phyloP scores from a whole-genome alignment of 1,140 invertebrate species.

The Atta texana region DNA sequence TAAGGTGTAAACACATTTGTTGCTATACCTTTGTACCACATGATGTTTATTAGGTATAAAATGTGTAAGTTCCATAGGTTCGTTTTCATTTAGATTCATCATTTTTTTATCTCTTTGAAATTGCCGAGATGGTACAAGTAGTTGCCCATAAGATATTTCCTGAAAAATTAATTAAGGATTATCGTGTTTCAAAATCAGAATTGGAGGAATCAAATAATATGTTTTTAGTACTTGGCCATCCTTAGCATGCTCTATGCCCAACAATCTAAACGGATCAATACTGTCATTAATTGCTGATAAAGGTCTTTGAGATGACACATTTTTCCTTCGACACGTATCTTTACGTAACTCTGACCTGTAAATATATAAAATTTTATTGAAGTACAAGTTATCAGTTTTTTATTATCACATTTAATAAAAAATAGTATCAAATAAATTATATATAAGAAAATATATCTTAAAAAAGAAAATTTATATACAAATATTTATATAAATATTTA shows the following conservation, averaged over 20 bases:
- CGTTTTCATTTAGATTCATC: conserved; percentile 86
- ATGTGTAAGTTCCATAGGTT: conserved; percentile 86
- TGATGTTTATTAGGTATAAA: conserved; percentile 86
- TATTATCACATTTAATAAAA: background rate
- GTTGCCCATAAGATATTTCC: conserved; percentile 95
- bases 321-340: conserved; percentile 92
- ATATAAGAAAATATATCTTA: background rate
- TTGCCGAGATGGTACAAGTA: conserved; percentile 92
- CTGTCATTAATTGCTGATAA: conserved; percentile 94
- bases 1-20: conserved; percentile 13
- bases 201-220: conserved; percentile 23
- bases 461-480: background rate
- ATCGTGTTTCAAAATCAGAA: background rate
- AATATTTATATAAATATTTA: background rate
- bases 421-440: background rate
- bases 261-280: conserved; percentile 93
- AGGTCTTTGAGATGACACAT: conserved; percentile 93
- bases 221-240: conserved; percentile 90
- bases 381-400: background rate
- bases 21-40: conserved; percentile 89
- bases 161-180: conserved; percentile 72
- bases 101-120: conserved; percentile 85
- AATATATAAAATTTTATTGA: conserved; percentile 46
- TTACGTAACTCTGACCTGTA: conserved; percentile 90
- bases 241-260: conserved; percentile 93